Evolutionary conservation across 2,113 vertebrate species (phyloP).

Genomic region (Epinephelus cyanopodus): DNA sequence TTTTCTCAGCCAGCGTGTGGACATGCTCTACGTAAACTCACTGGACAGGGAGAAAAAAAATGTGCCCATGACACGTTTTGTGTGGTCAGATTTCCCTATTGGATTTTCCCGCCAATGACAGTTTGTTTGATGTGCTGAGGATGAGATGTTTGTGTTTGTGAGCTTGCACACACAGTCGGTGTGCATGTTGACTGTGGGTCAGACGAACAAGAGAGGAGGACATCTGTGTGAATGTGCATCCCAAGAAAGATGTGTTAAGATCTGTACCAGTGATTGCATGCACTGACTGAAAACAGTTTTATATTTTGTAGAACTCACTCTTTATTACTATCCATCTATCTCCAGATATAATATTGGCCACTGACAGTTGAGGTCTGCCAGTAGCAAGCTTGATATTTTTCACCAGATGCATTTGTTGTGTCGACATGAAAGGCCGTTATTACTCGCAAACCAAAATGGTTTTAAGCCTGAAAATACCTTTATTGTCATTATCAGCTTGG

Average conservation of each 20-base stretch:
- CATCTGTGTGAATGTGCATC: slow-evolving; percentile 41
- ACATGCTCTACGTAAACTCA: slow-evolving; percentile 7
- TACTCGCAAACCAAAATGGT: background rate
- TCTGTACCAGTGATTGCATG: background rate
- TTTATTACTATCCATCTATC: background rate
- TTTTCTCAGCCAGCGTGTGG: slow-evolving; percentile 11
- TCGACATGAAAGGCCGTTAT: background rate
- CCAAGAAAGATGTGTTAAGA: slow-evolving; percentile 11
- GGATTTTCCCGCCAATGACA: background rate
- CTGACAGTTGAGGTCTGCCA: background rate
- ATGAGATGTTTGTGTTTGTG: slow-evolving; percentile 16
- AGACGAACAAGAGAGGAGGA: slow-evolving; percentile 8
- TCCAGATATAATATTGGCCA: background rate
- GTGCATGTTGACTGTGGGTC: slow-evolving; percentile 13
- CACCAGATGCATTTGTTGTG: background rate
- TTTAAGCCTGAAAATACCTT: background rate
- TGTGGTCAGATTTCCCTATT: slow-evolving; percentile 20
- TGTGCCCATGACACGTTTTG: background rate
- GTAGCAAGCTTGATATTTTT: background rate
- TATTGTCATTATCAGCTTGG: background rate
- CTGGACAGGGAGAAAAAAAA: background rate
- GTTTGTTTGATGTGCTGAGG: slow-evolving; percentile 30
- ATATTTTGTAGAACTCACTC: background rate
- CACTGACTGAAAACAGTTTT: background rate
- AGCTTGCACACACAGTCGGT: background rate